Conservation (phyloP, 2,888 invertebrate species). For the Dynastes maya region DNA sequence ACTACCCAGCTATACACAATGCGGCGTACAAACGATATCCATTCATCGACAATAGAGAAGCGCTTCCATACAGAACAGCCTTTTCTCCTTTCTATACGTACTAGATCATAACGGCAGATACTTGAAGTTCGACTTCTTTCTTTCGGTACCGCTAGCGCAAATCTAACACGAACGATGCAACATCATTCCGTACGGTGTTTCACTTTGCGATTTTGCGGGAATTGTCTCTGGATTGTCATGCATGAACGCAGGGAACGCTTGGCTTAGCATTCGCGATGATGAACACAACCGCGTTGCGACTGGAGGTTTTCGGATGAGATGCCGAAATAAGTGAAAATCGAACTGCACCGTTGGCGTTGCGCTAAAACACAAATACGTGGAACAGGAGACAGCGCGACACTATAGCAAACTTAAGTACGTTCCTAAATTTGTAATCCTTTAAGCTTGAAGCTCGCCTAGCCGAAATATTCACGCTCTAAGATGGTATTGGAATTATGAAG, state of each 20-base stretch:
- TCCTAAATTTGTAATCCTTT: neutral
- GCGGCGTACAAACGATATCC: no score
- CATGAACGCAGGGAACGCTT: conserved; percentile 40
- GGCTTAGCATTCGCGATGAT: conserved; percentile 23
- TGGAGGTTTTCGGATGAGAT: neutral
- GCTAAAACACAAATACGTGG: neutral
- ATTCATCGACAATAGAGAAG: no score
- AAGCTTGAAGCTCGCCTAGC: no score
- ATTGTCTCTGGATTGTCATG: conserved; percentile 48
- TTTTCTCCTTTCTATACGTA: no score
- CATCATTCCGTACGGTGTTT: neutral
- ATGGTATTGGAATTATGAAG: no score
- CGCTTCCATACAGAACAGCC: no score
- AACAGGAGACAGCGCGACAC: neutral
- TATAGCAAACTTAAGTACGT: neutral
- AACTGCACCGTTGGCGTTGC: neutral
- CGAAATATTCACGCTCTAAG: no score
- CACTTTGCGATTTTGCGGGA: conserved; percentile 41
- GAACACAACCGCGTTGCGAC: neutral
- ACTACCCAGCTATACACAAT: no score
- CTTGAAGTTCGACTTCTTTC: neutral
- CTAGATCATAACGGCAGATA: neutral
- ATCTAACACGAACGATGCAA: neutral
- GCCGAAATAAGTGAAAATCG: neutral
- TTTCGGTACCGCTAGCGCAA: neutral